Percentiles rank a stretch among this genome's conserved stretches.
Conservation (phyloP, 1,140 invertebrate genomes). For the Drosophila repleta region DNA sequence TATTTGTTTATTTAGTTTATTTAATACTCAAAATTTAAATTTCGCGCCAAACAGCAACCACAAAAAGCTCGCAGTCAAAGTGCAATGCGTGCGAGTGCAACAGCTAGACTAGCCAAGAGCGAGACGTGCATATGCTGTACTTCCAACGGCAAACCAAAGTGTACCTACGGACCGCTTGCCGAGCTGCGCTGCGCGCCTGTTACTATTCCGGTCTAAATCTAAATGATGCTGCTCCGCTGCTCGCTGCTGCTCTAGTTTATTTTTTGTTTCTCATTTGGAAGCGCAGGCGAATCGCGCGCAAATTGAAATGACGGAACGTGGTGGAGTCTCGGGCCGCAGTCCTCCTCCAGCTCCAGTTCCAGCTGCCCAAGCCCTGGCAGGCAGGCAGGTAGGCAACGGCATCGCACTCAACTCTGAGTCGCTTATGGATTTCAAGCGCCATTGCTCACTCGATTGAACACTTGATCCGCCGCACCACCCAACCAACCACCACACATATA, state of each 20-base stretch:
- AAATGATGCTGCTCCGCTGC: constrained; percentile 84
- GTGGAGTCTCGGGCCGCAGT: constrained; percentile 11
- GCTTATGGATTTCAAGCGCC: constrained; percentile 51
- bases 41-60: constrained; percentile 1
- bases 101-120: constrained; percentile 7
- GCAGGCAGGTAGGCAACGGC: neutral
- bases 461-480: constrained; percentile 34
- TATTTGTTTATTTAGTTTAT: no score
- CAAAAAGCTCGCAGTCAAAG: constrained; percentile 33
- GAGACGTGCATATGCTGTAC: constrained; percentile 25
- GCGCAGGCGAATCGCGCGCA: constrained; percentile 44
- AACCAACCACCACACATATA: constrained; percentile 15
- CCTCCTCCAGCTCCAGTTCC: constrained; percentile 5
- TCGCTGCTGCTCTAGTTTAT: constrained; percentile 80
- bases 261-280: constrained; percentile 40
- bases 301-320: constrained; percentile 26
- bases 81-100: constrained; percentile 30
- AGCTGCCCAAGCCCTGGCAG: neutral
- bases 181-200: constrained; percentile 57
- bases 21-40: constrained; percentile 9
- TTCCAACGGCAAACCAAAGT: constrained; percentile 41
- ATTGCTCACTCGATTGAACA: constrained; percentile 33
- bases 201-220: constrained; percentile 84
- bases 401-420: constrained; percentile 52
- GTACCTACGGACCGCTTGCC: constrained; percentile 14